A percentile compares a stretch with the other conserved stretches of the same genome.
These are phyloP conservation scores for Pandemis heparana DNA, from an alignment of 2,888 invertebrate genomes.

Conservation along the genomic window DNA sequence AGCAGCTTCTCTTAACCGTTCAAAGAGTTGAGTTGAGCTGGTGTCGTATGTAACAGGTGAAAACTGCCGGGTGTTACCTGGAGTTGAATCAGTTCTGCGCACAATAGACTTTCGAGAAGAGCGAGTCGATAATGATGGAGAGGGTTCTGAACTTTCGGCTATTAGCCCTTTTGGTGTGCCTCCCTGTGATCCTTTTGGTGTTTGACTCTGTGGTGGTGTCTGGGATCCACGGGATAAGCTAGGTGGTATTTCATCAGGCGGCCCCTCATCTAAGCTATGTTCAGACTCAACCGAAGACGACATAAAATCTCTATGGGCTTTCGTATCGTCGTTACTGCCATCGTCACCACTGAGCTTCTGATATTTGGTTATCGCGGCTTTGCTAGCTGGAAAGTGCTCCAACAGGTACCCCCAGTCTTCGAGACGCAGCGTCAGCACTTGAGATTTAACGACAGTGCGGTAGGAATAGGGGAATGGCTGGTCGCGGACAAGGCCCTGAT, in stretches of 20 bases:
- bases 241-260: background rate
- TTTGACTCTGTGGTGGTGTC: background rate
- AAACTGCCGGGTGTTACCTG: background rate
- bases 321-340: slow-evolving; percentile 14
- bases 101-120: background rate
- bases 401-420: slow-evolving; percentile 69
- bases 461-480: slow-evolving; percentile 65
- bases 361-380: slow-evolving; percentile 56
- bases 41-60: background rate
- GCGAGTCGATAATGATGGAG: background rate
- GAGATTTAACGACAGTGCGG: slow-evolving; percentile 60
- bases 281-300: background rate
- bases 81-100: background rate
- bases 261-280: background rate
- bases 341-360: slow-evolving; percentile 39
- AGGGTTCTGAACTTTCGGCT: background rate
- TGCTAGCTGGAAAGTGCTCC: slow-evolving; percentile 67
- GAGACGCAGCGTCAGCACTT: slow-evolving; percentile 66
- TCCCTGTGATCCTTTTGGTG: background rate
- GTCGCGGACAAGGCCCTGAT: slow-evolving; percentile 65
- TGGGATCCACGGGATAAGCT: no score
- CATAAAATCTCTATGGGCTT: background rate
- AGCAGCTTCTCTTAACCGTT: slow-evolving; percentile 23
- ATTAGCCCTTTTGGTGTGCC: background rate
- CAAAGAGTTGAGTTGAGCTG: slow-evolving; percentile 24